Evolutionary conservation across 2,888 invertebrate genomes (phyloP), one percentile per base, ranked within the genome.

Genomic region (Drosophila fungiperda): DNA sequence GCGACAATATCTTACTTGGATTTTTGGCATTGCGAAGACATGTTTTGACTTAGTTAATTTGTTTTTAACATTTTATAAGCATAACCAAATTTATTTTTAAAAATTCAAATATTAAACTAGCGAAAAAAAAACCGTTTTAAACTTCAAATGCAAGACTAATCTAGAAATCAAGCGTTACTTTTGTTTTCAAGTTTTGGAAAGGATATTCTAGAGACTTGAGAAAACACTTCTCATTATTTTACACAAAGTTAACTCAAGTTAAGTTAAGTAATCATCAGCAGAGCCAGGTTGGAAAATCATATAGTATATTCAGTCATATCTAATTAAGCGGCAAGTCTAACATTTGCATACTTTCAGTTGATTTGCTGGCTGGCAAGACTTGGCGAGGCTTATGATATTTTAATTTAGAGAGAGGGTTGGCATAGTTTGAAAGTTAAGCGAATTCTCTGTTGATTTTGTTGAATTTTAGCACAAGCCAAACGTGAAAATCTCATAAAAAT

Each of bases 391-490:
- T 57, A 78, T 90, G 63, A 76, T 84, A 88, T 84, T 84, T 84
- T 80, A 88, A 86, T 89, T 88, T 38, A n/a, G 26, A 29, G 26
- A 4, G 26, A 9, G 3, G 52, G n/a, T 42, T 23, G 45, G 64
- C 40, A 53, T 50, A 66, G 80, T 57, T 49, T 49, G 55, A 66
- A 80, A 82, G 77, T 75, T 75, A 68, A 54, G 73, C 53, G 67
- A 89, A 83, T 84, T 88, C 79, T 73, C 72, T 78, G 88, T 88
- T 89, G 87, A 88, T 83, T 89, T 78, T 76, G 73, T 71, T 59
- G 59, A 77, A 68, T 82, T 75, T 68, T 73, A 67, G 71, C 76
- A 73, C 71, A 55, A n/a, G 71, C 68, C 68, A 66, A 77, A 76
- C 32, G 69, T 55, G 62, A 69, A 73, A 74, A 75, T 64, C 66